Evolutionary conservation across 1,140 invertebrate species (phyloP), one percentile per base, ranked within the genome.

Genomic region (Meloidogyne floridensis): DNA sequence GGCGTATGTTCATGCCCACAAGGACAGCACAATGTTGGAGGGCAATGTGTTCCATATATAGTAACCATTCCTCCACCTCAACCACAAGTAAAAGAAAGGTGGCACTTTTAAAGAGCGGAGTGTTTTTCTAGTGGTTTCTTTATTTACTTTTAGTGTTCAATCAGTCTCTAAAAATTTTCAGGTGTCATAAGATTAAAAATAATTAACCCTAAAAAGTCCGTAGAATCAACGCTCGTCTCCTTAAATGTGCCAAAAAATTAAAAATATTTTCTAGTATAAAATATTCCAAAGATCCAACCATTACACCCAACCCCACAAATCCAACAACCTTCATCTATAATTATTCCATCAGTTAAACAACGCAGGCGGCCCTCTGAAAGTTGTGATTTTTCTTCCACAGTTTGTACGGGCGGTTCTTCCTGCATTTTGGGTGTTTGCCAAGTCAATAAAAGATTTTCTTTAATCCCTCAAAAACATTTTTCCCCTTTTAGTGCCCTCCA

Each of bases 1-100:
- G 82, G 83, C 7, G 85, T 86, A 3, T 86, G 85, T 51, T 86
- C 86, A 9, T 86, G 85, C 71, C 86, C 86, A 13, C 75, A 86
- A 53, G 75, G 75, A 11, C 78, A 87, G 54, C 74, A 87, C n/a
- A 69, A 75, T 8, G 75, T 87, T 15, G 77, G 86, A 7, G 86
- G 86, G 10, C 65, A 74, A 32, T 85, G 84, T 73, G 83, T 85
- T 54, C 86, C 84, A 8, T 84, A 85, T 71, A n/a, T 54, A 13
- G 80, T 81, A 18, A 82, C 82, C 0, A 59, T 72, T 32, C 18
- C 43, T 74, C 82, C 82, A 18, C 11, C 78, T 18, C 76, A 76
- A 10, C 72, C 78, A 6, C 78, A 53, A 42, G 32, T 32, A 32
- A 32, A 32, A 1, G 32, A 32, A 32, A 32, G 2, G 32, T 32